These are phyloP conservation scores for Uria aalge DNA, from an alignment of 2,113 vertebrate genomes.

Conservation along the genomic window DNA sequence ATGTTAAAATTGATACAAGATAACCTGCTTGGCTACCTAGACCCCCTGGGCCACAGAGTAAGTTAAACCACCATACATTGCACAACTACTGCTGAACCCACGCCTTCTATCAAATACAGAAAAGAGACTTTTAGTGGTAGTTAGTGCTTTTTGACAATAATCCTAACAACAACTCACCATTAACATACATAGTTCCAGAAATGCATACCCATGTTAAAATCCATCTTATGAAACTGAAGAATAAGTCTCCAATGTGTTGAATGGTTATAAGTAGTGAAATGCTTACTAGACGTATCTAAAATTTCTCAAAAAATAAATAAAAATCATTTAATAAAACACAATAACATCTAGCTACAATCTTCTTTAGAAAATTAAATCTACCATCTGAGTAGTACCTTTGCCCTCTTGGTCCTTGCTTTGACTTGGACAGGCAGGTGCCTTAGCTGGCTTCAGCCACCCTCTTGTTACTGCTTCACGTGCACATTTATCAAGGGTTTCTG, in stretches of 20 bases:
- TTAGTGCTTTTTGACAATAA: neutral
- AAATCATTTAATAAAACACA: neutral
- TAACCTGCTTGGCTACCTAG: neutral
- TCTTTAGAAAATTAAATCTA: neutral
- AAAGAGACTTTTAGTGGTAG: neutral
- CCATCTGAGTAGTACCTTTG: neutral
- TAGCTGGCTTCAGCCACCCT: neutral
- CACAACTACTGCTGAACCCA: neutral
- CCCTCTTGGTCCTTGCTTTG: neutral
- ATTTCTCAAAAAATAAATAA: neutral
- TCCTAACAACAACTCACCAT: neutral
- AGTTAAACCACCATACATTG: neutral
- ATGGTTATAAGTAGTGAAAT: neutral
- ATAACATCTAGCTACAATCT: neutral
- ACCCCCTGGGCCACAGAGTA: neutral
- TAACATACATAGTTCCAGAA: neutral
- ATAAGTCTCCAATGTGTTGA: neutral
- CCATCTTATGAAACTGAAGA: neutral
- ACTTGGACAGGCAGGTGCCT: neutral
- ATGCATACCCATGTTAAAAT: neutral
- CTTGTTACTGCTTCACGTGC: neutral
- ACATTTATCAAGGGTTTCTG: neutral
- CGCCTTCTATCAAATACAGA: neutral
- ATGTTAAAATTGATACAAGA: neutral
- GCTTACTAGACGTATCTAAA: neutral